Conservation (phyloP, 2,888 invertebrate species). For the Drosophila subsilvestris region DNA sequence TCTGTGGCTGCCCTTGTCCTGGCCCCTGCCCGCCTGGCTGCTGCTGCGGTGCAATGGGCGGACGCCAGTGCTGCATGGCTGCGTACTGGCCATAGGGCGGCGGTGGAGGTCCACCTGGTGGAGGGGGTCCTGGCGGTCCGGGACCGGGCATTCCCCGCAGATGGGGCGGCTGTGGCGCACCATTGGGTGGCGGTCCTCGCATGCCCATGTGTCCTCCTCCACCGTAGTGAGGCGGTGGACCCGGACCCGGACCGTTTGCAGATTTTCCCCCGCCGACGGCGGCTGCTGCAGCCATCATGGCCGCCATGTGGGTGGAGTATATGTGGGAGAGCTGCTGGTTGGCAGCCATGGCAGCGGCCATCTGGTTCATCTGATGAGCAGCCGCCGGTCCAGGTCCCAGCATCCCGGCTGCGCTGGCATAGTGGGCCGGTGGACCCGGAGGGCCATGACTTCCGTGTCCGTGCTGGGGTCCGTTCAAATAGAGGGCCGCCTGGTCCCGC, state of each 20-base stretch:
- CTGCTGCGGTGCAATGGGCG: constrained; percentile 75
- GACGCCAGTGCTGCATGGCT: constrained; percentile 83
- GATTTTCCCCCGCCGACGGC: constrained; percentile 61
- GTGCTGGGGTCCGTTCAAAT: constrained; percentile 66
- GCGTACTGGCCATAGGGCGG: constrained; percentile 81
- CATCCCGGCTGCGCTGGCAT: constrained; percentile 63
- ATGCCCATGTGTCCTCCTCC: constrained; percentile 66
- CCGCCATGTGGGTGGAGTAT: constrained; percentile 78
- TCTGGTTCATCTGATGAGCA: constrained; percentile 78
- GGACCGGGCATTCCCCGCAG: constrained; percentile 73
- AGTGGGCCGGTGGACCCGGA: constrained; percentile 61
- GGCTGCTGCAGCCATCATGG: constrained; percentile 75
- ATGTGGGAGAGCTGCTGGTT: constrained; percentile 77
- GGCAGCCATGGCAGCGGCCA: constrained; percentile 71
- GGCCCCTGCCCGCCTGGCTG: constrained; percentile 17
- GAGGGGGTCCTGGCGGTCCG: constrained; percentile 51
- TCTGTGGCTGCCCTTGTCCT: constrained; percentile 68
- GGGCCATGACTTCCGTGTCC: constrained; percentile 42
- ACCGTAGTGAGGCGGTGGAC: constrained; percentile 63
- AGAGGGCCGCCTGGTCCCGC: constrained; percentile 83
- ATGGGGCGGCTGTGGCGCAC: constrained; percentile 76
- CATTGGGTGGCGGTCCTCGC: constrained; percentile 72
- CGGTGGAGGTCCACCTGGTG: constrained; percentile 65
- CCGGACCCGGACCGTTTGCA: constrained; percentile 64
- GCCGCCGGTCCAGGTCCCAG: constrained; percentile 62